These are phyloP conservation scores for Balaeniceps rex DNA, from an alignment of 2,113 vertebrate genomes.

Conservation along the genomic window DNA sequence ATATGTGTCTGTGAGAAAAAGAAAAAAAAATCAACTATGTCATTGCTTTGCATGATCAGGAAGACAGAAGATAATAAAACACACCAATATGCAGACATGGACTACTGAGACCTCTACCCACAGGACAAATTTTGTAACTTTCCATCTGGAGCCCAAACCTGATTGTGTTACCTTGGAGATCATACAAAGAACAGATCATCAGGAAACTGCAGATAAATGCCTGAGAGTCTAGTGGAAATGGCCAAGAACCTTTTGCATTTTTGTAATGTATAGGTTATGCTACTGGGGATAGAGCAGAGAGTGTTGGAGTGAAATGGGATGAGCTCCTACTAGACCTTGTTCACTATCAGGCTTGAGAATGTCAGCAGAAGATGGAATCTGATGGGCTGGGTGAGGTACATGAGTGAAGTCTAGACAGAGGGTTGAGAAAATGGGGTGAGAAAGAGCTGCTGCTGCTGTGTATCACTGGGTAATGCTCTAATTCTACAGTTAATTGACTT, in stretches of 20 bases:
- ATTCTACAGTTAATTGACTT: neutral
- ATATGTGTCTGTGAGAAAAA: neutral
- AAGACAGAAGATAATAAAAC: neutral
- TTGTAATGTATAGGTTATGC: neutral
- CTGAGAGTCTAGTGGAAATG: neutral
- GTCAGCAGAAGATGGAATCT: neutral
- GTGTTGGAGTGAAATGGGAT: neutral
- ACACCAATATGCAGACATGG: neutral
- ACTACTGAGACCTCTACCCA: neutral
- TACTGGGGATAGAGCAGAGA: neutral
- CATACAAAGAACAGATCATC: neutral
- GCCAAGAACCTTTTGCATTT: neutral
- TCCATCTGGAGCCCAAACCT: neutral
- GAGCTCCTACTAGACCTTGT: neutral
- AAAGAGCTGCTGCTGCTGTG: neutral
- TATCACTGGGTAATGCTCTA: neutral
- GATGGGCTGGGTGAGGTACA: neutral
- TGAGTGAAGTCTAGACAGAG: neutral
- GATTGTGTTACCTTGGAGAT: neutral
- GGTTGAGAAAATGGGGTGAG: neutral
- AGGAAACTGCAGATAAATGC: neutral
- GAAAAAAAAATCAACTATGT: neutral
- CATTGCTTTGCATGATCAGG: neutral
- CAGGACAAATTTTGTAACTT: neutral
- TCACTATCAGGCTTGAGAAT: neutral